Base-by-base conservation (phyloP, 1,140 invertebrate genomes). In the Argopecten irradians region DNA sequence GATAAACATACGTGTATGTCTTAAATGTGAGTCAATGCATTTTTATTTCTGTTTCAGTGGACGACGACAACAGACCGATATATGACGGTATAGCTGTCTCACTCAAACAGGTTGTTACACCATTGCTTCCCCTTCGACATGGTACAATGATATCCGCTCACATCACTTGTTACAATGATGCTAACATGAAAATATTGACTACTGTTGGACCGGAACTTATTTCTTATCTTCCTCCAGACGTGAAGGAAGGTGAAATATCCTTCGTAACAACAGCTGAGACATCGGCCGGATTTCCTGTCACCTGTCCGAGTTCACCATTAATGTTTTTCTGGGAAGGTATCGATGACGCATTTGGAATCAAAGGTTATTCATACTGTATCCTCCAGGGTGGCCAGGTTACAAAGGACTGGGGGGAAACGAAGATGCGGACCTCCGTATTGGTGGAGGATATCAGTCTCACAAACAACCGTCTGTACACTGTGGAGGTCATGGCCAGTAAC, bases 301-400 rank as follows among this genome's bases (percentile, higher is more conserved):
- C 41, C 19, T 35, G 28, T 33, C 33, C 33, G 11, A 16, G 36
- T 39, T 32, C 86, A 43, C 33, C 86, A 0, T 83, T 87, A 32
- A 28, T 83, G 14, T 87, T 87, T 83, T 82, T 39, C 35, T 87
- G 86, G 86, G 55, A 16, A 41, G 71, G 22, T 2, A 33, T 87
- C 35, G n/a, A 83, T n/a, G 86, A 87, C 82, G 32, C 39, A 14
- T 87, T 35, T 9, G 86, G 86, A 87, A 87, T 87, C n/a, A 16
- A 33, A 36, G 34, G 33, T 9, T 87, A 87, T 34, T 32, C 34
- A 1, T 71, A 43, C 14, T 35, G 86, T 39, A 87, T 87, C 22
- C 82, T 43, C 14, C 41, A 82, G 0, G 86, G 82, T 41, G 33
- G 41, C 13, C 19, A 43, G 16, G 39, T 87, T 8, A 32, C 83